Evolutionary conservation across 2,113 vertebrate genomes (phyloP).

Genomic region (Budorcas taxicolor): DNA sequence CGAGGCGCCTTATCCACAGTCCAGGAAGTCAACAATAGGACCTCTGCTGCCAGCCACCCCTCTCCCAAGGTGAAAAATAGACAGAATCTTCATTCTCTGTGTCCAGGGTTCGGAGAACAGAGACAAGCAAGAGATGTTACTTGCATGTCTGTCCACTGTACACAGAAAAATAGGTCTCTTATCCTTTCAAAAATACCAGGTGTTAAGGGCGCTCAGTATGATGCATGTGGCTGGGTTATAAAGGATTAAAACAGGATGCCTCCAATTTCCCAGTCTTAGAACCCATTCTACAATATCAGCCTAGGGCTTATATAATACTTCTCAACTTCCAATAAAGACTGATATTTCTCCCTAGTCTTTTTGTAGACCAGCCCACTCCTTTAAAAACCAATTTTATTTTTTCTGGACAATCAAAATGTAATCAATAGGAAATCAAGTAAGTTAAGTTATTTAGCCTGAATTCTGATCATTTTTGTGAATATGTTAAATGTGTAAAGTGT

Average conservation of each 20-base stretch:
- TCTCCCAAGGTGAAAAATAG: neutral
- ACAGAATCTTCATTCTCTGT: neutral
- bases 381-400: neutral
- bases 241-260: constrained; percentile 8
- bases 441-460: neutral
- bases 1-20: neutral
- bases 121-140: neutral
- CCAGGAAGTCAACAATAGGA: neutral
- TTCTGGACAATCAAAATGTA: neutral
- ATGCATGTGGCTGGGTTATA: neutral
- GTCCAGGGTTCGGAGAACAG: neutral
- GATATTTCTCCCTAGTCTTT: neutral
- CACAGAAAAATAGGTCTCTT: neutral
- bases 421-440: neutral
- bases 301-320: neutral
- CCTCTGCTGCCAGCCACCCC: neutral
- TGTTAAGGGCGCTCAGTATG: neutral
- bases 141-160: neutral
- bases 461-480: neutral
- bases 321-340: neutral
- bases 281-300: neutral
- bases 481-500: neutral
- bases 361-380: neutral
- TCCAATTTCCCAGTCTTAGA: constrained; percentile 3
- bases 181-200: neutral